Conservation (phyloP, 2,888 invertebrate species). For the Scelioninae gen. 1 region DNA sequence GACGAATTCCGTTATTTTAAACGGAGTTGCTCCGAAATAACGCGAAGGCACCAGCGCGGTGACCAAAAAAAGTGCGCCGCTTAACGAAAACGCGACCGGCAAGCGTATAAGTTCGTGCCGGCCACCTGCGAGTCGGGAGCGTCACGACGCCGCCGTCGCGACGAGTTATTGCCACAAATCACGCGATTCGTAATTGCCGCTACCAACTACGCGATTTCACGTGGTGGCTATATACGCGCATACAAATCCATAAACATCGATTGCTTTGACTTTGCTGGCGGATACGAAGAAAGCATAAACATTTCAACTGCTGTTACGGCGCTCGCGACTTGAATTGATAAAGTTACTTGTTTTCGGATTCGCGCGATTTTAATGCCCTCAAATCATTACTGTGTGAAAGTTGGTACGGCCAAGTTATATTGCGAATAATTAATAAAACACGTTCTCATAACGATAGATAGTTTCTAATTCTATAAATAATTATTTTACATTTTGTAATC, state of each 20-base stretch:
- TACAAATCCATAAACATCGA: constrained; percentile 82
- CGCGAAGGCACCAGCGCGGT: constrained; percentile 67
- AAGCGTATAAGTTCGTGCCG: constrained; percentile 80
- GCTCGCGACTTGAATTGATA: constrained; percentile 61
- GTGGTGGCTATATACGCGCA: constrained; percentile 74
- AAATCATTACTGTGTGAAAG: constrained; percentile 42
- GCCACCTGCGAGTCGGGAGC: constrained; percentile 83
- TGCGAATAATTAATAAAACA: constrained; percentile 48
- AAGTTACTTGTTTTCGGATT: constrained; percentile 65
- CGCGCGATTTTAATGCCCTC: constrained; percentile 49
- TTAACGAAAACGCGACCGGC: constrained; percentile 71
- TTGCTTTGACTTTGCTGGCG: constrained; percentile 74
- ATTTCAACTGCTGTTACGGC: constrained; percentile 54
- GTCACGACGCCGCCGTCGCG: constrained; percentile 84
- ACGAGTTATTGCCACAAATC: constrained; percentile 84
- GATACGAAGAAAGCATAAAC: constrained; percentile 71
- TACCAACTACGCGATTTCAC: constrained; percentile 81
- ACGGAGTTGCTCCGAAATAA: constrained; percentile 68
- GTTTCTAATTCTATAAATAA: background rate
- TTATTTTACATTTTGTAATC: background rate
- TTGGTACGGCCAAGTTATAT: constrained; percentile 43
- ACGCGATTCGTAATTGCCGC: constrained; percentile 84
- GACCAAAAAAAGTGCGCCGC: constrained; percentile 76
- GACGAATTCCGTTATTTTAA: constrained; percentile 59
- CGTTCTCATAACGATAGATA: constrained; percentile 16